Evolutionary conservation across 2,113 vertebrate genomes (phyloP).

Genomic region (Glareola pratincola): DNA sequence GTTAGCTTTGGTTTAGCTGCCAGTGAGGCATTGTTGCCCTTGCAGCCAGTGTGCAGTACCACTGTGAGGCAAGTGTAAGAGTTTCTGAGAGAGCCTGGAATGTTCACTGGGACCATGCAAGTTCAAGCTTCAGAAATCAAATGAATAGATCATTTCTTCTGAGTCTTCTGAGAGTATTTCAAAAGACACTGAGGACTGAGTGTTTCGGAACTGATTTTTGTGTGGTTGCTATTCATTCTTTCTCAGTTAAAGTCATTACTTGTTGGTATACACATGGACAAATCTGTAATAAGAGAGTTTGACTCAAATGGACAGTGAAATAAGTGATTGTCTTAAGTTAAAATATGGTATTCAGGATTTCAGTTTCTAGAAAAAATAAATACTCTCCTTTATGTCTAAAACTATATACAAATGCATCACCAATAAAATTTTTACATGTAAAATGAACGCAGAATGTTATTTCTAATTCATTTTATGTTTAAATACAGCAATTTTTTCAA

Average conservation of each 20-base stretch:
- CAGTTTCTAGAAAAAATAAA: background rate
- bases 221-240: background rate
- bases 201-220: background rate
- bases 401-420: background rate
- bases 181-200: background rate
- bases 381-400: background rate
- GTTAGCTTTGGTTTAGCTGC: slow-evolving; percentile 27
- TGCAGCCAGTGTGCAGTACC: background rate
- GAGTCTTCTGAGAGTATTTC: background rate
- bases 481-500: background rate
- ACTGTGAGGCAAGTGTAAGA: background rate
- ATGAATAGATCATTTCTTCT: background rate
- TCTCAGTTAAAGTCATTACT: background rate
- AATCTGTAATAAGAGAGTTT: background rate
- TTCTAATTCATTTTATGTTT: slow-evolving; percentile 25
- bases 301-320: background rate
- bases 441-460: background rate
- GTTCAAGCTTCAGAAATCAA: background rate
- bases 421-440: background rate
- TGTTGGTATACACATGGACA: background rate
- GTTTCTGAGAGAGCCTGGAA: background rate
- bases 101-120: background rate
- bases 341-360: background rate
- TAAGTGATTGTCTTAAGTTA: background rate
- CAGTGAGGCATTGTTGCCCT: background rate